Evolutionary conservation across 2,888 invertebrate genomes (phyloP), one percentile per base, ranked within the genome.

Genomic region (Drosophila paucipuncta): DNA sequence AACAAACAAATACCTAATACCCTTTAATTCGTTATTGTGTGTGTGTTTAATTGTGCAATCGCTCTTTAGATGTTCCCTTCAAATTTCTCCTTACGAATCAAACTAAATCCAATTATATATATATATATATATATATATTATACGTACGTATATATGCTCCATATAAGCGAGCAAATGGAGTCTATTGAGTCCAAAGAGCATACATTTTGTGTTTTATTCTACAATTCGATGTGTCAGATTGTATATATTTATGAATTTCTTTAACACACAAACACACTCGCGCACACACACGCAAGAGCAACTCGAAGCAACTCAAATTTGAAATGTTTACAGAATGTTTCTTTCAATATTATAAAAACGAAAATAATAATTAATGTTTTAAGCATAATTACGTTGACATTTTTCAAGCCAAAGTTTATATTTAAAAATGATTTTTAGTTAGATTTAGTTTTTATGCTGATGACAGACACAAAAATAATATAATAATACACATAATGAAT

Each of bases 321-420:
- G 47, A 81, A 68, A 78, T 64, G 53, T 70, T 70, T 75, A 54
- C 67, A 58, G 37, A 62, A 68, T 68, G 49, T 74, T 69, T 75
- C 79, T 73, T 82, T 68, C 41, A 82, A 63, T 58, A 67, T 65
- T 64, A 76, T 28, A 30, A 49, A 72, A 35, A 58, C 37, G 37
- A 43, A 60, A 22, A 61, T 57, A 54, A 68, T 63, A 61, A 78
- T 74, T 78, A 76, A 73, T 82, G 75, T 78, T 80, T 78, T 65
- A 80, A 82, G 82, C 83, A 83, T 81, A 78, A 59, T 73, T 84
- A 85, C 90, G 90, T 90, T 88, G 88, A 88, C 88, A 88, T 88
- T 91, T 91, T 89, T 81, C 85, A 92, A 92, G 92, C 92, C 92
- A 92, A 92, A 92, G 92, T 90, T 92, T 87, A 91, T 89, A 86